Evolutionary conservation across 2,888 invertebrate species (phyloP).

Genomic region (Zygothrica quintamaculata): DNA sequence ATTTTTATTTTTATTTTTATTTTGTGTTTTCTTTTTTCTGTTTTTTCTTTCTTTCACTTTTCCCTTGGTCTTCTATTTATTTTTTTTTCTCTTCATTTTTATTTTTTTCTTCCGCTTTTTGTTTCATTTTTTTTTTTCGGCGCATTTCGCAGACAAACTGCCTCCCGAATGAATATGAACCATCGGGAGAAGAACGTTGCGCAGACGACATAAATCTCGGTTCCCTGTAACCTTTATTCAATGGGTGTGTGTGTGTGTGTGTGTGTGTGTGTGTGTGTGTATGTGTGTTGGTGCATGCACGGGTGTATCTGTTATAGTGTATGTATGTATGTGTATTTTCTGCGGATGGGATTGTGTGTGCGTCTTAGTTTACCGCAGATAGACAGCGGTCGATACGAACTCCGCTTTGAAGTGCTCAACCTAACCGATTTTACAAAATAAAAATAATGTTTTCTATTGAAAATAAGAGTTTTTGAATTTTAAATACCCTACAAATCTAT

Average conservation of each 20-base stretch:
- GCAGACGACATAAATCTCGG: slow-evolving; percentile 72
- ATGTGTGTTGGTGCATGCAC: slow-evolving; percentile 3
- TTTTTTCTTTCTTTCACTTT: not conserved
- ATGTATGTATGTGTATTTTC: not conserved
- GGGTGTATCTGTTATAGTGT: not conserved
- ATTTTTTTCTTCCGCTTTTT: slow-evolving; percentile 1
- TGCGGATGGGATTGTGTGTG: not conserved
- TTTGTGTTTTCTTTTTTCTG: slow-evolving; percentile 8
- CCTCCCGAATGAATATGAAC: slow-evolving; percentile 23
- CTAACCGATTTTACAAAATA: slow-evolving; percentile 12
- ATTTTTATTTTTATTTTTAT: slow-evolving; percentile 56
- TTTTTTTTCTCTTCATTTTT: not conserved
- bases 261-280: slow-evolving; percentile 6
- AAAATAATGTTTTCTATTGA: slow-evolving; percentile 5
- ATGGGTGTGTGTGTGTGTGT: not conserved
- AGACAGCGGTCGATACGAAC: slow-evolving; percentile 25
- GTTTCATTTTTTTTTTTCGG: slow-evolving; percentile 37
- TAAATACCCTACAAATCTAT: slow-evolving; percentile 1
- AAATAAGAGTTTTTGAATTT: slow-evolving; percentile 2
- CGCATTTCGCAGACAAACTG: slow-evolving; percentile 52
- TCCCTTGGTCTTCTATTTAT: not conserved
- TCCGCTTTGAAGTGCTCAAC: slow-evolving; percentile 25
- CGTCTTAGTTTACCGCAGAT: slow-evolving; percentile 18
- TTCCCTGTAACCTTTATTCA: slow-evolving; percentile 23
- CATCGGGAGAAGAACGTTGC: slow-evolving; percentile 26